Evolutionary conservation across 2,888 invertebrate species (phyloP).

Genomic region (Chalcosyrphus nemorum): DNA sequence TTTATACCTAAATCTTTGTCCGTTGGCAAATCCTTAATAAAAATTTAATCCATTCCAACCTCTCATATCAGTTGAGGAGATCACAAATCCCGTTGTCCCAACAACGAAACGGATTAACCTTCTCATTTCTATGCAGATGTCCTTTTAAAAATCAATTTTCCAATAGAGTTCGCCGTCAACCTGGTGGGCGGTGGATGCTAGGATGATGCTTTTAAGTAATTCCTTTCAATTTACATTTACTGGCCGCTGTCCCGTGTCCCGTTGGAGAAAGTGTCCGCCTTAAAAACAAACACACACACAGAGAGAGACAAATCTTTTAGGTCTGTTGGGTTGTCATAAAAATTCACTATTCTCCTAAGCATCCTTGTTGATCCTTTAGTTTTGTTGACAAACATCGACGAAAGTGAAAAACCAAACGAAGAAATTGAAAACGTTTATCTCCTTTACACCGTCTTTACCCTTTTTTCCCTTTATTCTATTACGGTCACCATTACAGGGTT

Average conservation of each 20-base stretch:
- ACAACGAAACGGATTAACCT: conserved; percentile 30
- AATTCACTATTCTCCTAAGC: conserved; percentile 40
- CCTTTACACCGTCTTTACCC: conserved; percentile 34
- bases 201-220: conserved; percentile 22
- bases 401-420: conserved; percentile 15
- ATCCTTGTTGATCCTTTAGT: conserved; percentile 27
- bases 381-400: conserved; percentile 39
- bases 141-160: conserved; percentile 58
- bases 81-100: conserved; percentile 22
- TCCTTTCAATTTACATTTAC: conserved; percentile 7
- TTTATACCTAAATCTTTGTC: conserved; percentile 7
- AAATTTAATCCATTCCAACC: conserved; percentile 27
- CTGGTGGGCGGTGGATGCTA: no score
- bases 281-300: no score
- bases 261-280: neutral
- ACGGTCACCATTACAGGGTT: conserved; percentile 36
- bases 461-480: conserved; percentile 52
- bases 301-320: conserved; percentile 25
- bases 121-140: conserved; percentile 43
- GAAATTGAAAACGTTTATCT: conserved; percentile 65
- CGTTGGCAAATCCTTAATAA: conserved; percentile 14
- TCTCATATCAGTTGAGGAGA: conserved; percentile 25
- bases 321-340: conserved; percentile 40
- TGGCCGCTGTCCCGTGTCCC: neutral
- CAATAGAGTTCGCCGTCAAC: conserved; percentile 40